Percentiles rank a stretch among this genome's conserved stretches.
These are phyloP conservation scores for Chelon auratus DNA, from an alignment of 2,797 vertebrate species.

Conservation along the genomic window DNA sequence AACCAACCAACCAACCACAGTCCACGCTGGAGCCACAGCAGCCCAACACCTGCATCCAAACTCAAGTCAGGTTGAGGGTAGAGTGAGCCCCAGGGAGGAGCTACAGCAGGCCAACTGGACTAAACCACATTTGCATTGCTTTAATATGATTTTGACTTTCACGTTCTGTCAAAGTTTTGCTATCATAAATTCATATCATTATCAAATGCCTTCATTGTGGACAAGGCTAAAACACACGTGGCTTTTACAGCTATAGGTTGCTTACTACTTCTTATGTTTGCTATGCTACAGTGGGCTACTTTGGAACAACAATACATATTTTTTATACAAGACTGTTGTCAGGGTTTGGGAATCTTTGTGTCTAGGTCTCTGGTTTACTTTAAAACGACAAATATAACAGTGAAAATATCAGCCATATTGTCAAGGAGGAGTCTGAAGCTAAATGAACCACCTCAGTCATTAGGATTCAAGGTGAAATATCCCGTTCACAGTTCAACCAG, in stretches of 20 bases:
- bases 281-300: neutral
- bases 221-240: neutral
- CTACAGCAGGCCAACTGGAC: neutral
- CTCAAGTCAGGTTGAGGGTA: constrained; percentile 11
- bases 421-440: neutral
- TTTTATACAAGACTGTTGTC: neutral
- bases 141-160: neutral
- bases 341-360: neutral
- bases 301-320: neutral
- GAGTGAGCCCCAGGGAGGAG: constrained; percentile 46
- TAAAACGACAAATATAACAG: neutral
- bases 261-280: neutral
- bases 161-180: neutral
- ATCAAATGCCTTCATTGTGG: neutral
- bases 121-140: constrained; percentile 9
- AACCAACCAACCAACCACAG: constrained; percentile 36
- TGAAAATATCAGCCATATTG: neutral
- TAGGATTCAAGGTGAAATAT: constrained; percentile 5
- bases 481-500: constrained; percentile 11
- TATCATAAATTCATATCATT: too few relatives aligned
- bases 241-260: neutral
- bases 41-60: constrained; percentile 46
- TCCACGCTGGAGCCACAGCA: constrained; percentile 27
- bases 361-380: too few relatives aligned
- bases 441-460: neutral